These are phyloP conservation scores for Chroicocephalus ridibundus DNA, from an alignment of 2,113 vertebrate species.

Conservation along the genomic window DNA sequence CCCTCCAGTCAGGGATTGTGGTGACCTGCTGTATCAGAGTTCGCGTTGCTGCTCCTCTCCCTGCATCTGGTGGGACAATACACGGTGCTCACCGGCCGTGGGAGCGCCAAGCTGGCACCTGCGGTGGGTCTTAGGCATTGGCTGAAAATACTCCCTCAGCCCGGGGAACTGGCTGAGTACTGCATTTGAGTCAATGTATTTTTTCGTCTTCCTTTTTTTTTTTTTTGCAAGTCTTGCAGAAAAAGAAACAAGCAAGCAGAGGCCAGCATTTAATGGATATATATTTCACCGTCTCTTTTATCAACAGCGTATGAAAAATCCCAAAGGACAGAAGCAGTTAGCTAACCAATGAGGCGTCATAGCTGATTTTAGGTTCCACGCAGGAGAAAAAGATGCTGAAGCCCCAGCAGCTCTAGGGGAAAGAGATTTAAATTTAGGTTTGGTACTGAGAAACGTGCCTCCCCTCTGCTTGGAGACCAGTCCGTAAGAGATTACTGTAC, in stretches of 20 bases:
- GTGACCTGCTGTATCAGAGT: neutral
- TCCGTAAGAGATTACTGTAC: constrained; percentile 14
- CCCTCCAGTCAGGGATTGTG: neutral
- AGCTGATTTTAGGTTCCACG: constrained; percentile 33
- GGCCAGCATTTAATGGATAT: neutral
- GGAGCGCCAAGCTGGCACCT: neutral
- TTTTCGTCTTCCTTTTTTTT: neutral
- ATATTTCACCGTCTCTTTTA: constrained; percentile 53
- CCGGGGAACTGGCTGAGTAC: neutral
- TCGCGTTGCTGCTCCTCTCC: neutral
- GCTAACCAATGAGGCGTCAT: constrained; percentile 60
- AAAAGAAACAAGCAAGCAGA: constrained; percentile 10
- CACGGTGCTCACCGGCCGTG: neutral
- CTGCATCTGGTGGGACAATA: neutral
- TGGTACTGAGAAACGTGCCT: neutral
- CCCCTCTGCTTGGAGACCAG: constrained; percentile 8
- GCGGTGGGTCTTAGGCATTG: neutral
- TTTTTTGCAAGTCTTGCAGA: neutral
- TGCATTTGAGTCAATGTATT: neutral
- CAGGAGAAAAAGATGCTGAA: neutral
- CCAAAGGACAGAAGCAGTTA: constrained; percentile 60
- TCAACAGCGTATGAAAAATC: constrained; percentile 21
- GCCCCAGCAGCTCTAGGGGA: neutral
- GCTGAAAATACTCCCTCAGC: neutral
- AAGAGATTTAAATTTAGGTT: constrained; percentile 25